Percentiles rank a stretch among this genome's conserved stretches.
Conservation (phyloP, 2,113 vertebrate species). For the Perognathus longimembris region DNA sequence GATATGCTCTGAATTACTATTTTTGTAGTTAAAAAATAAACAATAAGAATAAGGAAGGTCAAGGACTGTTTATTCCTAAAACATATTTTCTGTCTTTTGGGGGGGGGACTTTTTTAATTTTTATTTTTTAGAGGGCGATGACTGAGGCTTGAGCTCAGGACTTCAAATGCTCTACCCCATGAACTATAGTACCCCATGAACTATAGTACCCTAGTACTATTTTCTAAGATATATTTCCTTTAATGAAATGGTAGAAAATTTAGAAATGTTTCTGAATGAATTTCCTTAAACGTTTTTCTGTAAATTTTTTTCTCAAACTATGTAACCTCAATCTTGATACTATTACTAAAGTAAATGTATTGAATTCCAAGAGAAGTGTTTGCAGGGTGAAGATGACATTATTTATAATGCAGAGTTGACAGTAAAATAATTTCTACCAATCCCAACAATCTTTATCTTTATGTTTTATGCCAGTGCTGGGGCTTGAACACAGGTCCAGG, state of each 20-base stretch:
- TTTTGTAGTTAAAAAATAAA: not conserved
- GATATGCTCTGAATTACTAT: not conserved
- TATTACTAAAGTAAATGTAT: not conserved
- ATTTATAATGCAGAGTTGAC: not conserved
- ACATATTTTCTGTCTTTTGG: constrained; percentile 27
- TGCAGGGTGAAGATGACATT: not conserved
- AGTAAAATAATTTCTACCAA: not conserved
- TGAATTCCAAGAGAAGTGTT: constrained; percentile 2
- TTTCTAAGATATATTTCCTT: constrained; percentile 43
- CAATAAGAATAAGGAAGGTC: not conserved
- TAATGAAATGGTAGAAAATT: not conserved
- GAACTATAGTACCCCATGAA: too few relatives aligned
- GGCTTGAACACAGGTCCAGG: too few relatives aligned
- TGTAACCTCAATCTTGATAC: not conserved
- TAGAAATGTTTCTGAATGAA: constrained; percentile 10
- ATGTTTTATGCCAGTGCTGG: too few relatives aligned
- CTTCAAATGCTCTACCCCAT: too few relatives aligned
- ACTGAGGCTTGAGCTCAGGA: too few relatives aligned
- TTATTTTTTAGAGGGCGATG: not conserved
- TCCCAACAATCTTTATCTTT: not conserved
- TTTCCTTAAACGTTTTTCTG: constrained; percentile 10
- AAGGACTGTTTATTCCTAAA: constrained; percentile 18
- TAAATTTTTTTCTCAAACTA: constrained; percentile 22
- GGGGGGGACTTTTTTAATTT: not conserved
- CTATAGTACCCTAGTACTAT: not conserved